Base-by-base conservation (phyloP, 2,113 vertebrate species). In the Podocnemis expansa region DNA sequence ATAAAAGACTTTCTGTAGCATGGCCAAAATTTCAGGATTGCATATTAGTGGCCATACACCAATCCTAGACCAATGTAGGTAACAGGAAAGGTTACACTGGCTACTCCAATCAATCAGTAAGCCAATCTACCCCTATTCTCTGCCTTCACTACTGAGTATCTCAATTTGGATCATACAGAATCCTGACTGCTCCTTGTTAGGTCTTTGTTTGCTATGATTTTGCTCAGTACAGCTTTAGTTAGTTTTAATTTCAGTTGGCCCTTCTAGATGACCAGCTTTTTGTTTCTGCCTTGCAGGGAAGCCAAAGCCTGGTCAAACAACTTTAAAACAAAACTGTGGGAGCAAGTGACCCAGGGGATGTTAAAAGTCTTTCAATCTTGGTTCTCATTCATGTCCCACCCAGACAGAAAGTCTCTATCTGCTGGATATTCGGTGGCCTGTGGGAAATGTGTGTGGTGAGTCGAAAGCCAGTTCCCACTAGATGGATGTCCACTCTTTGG, bases 11-110 rank as follows among this genome's bases (percentile, higher is more conserved):
- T 16, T 79, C 1, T 0, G 81, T 73, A 88, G 81, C 0, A 88
- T 85, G 91, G 93, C 92, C 95, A 96, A 91, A 88, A 84, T 89
- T 82, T 91, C 56, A 58, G 84, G 14, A n/a, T n/a, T 67, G 34
- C 63, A 67, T 34, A 7, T 12, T 87, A 88, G 81, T 86, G 84
- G 51, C 81, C 91, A 88, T 85, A 79, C 67, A 58, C 93, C 81
- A 12, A 0, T 67, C 83, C 85, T n/a, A 2, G 73, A 89, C 82
- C 89, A 47, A n/a, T 89, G 38, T 19, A 51, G 87, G 27, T 93
- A 88, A 52, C 0, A 0, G 85, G 81, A 82, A 63, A 56, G 51
- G 86, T 63, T 86, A 54, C 92, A 38, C 76, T 89, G 63, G 34
- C 63, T 67, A 10, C n/a, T 67, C 63, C 4, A 67, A n/a, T n/a